A percentile compares a stretch with the other conserved stretches of the same genome.
These are phyloP conservation scores for Coreius guichenoti DNA, from an alignment of 2,797 vertebrate genomes.

Conservation along the genomic window DNA sequence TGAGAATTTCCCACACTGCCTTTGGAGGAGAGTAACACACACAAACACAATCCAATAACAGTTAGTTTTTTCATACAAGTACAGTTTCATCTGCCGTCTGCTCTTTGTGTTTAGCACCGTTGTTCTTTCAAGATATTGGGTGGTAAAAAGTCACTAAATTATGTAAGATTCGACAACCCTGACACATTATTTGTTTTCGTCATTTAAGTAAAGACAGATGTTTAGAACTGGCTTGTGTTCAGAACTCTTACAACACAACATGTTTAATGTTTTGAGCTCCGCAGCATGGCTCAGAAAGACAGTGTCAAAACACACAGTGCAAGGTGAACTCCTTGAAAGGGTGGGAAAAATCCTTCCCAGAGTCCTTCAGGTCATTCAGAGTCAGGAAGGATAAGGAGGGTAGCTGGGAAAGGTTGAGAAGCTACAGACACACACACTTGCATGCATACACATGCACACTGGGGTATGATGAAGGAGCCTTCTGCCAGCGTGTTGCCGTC, in stretches of 20 bases:
- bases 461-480: slow-evolving; percentile 34
- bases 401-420: slow-evolving; percentile 76
- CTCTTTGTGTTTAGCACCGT: slow-evolving; percentile 14
- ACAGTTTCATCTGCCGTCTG: slow-evolving; percentile 6
- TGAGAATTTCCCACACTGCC: slow-evolving; percentile 40
- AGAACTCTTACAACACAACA: slow-evolving; percentile 40
- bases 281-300: slow-evolving; percentile 8
- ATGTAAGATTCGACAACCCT: slow-evolving; percentile 37
- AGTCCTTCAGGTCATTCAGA: slow-evolving; percentile 67
- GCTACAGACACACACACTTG: slow-evolving; percentile 65
- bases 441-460: slow-evolving; percentile 16
- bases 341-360: slow-evolving; percentile 65
- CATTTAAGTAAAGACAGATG: slow-evolving; percentile 56
- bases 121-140: slow-evolving; percentile 19
- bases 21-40: neutral
- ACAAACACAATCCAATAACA: neutral
- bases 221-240: slow-evolving; percentile 46
- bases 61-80: neutral
- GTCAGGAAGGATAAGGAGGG: slow-evolving; percentile 81
- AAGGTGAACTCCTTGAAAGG: slow-evolving; percentile 48
- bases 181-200: slow-evolving; percentile 47
- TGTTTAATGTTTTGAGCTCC: slow-evolving; percentile 22
- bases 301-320: slow-evolving; percentile 30
- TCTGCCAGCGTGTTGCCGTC: slow-evolving; percentile 49
- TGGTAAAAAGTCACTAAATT: slow-evolving; percentile 48